Evolutionary conservation across 2,113 vertebrate genomes (phyloP).

Genomic region (Leiothrix lutea): DNA sequence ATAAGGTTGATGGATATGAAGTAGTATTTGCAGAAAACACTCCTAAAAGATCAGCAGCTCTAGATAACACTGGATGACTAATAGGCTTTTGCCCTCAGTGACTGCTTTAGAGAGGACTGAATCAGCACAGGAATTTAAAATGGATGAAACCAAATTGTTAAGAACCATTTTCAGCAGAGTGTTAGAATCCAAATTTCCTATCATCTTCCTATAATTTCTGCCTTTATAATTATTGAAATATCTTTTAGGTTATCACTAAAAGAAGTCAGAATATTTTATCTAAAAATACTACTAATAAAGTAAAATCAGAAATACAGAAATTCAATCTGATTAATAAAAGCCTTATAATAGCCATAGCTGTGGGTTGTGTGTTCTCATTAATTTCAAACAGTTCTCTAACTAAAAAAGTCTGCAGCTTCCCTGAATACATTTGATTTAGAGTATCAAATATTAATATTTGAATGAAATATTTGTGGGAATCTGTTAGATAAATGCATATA

Average conservation of each 20-base stretch:
- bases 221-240: not conserved
- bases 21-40: not conserved
- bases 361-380: not conserved
- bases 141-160: not conserved
- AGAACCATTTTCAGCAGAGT: not conserved
- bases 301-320: not conserved
- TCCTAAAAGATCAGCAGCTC: not conserved
- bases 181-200: not conserved
- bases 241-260: not conserved
- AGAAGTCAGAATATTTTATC: not conserved
- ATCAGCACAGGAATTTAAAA: not conserved
- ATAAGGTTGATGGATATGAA: not conserved
- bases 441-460: not conserved
- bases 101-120: not conserved
- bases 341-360: not conserved
- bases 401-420: not conserved
- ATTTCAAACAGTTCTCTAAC: not conserved
- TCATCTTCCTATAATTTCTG: not conserved
- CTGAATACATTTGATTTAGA: not conserved
- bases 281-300: not conserved
- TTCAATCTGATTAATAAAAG: not conserved
- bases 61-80: not conserved
- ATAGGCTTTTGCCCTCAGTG: not conserved
- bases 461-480: not conserved
- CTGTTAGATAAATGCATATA: not conserved